Base-by-base conservation (phyloP, 2,888 invertebrate genomes). In the Pantelozetes paolii region DNA sequence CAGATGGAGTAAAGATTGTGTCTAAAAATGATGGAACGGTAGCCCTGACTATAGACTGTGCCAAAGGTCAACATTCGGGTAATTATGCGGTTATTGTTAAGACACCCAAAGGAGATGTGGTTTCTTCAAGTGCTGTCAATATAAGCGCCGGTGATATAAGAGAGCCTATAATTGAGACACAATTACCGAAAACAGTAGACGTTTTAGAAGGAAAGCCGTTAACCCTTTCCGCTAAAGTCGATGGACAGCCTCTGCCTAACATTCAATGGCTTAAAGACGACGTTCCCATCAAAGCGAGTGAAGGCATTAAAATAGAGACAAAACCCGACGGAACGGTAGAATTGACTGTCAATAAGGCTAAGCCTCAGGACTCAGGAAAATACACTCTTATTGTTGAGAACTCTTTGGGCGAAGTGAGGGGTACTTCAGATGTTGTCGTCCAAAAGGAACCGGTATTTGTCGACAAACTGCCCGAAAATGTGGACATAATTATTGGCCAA, bases 321-420 rank as follows among this genome's bases (percentile, higher is more conserved):
- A 86, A 86, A 76, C 89, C 91, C 0, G 92, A 93, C 82, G 91
- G 92, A 13, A 87, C 86, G 0, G 88, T 88, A 77, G 86, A 88
- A 45, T 83, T 94, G 30, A 81, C 90, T 18, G 76, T 79, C 15
- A 62, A 75, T 9, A 57, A 78, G 71, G 89, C 89, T 0, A 83
- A 82, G 0, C 85, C 88, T 0, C 85, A 87, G 1, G 93, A 96
- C 83, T 90, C 90, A n/a, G 93, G 95, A 0, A 86, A 88, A 59
- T 96, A 94, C 82, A 87, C 88, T 77, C 90, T 90, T 0, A 82
- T 87, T 1, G 28, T 59, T 11, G 69, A 74, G 50, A 74, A 70
- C 45, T 13, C 48, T n/a, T 45, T 54, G 20, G 74, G 74, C n/a
- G 48, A 45, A 50, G 70, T 70, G 2, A 54, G 54, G 42, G 45